Base-by-base conservation (phyloP, 2,797 vertebrate species). In the Pitangus sulphuratus region DNA sequence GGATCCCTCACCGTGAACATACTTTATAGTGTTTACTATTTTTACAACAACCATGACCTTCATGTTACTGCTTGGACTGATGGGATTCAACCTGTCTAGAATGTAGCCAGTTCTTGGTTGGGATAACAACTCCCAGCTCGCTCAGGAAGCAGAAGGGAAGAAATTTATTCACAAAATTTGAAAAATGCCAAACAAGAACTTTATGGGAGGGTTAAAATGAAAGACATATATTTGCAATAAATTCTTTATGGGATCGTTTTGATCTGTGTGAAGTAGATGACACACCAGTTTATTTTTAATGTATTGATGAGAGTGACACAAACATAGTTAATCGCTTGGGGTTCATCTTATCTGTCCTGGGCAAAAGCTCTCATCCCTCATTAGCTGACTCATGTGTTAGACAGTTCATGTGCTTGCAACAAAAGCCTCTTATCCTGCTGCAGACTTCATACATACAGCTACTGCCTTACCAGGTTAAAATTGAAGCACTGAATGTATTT, bases 211-310 rank as follows among this genome's bases (percentile, higher is more conserved):
- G 2, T 72, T 88, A 54, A 72, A 85, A 93, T 44, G 35, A 50
- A 54, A 78, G 39, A 61, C 17, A 13, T 62, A 37, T 31, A 13
- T 60, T 64, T 91, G 24, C 70, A 82, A 31, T 78, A 65, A 81
- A 93, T 89, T 13, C 45, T 83, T 94, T 56, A 58, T 40, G 48
- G 62, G 31, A 39, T 84, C 5, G 15, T 80, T 94, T 90, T 76
- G 12, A 21, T 56, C 33, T 56, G 16, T 65, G 47, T 51, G 51
- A 88, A 66, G 54, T 58, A 84, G 68, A 65, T 75, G 71, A 53
- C 70, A 76, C n/a, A 69, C n/a, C 44, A 42, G n/a, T 74, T 94
- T 90, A 79, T 90, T 92, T 92, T 91, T 70, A 60, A 24, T 74
- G 17, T 82, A 66, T 93, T 35, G 42, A 25, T 62, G 72, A 62